Conservation (phyloP, 2,888 invertebrate genomes). For the Himalopsyche tibetana region DNA sequence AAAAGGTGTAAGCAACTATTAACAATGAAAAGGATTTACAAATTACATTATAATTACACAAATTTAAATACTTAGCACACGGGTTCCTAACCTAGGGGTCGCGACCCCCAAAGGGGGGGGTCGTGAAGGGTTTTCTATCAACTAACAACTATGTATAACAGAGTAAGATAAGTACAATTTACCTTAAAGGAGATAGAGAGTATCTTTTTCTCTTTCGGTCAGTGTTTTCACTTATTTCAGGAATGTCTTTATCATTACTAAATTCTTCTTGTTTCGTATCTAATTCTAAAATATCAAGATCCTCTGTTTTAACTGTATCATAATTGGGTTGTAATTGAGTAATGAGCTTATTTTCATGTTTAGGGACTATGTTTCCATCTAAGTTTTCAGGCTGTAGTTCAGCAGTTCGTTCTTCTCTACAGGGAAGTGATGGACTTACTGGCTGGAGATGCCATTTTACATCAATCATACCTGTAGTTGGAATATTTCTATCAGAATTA, state of each 20-base stretch:
- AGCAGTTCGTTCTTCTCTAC: not conserved
- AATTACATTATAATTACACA: too few species aligned
- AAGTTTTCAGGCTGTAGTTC: not conserved
- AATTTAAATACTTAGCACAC: too few species aligned
- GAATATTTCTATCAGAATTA: not conserved
- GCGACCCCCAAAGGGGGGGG: too few species aligned
- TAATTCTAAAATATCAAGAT: not conserved
- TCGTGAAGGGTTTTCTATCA: too few species aligned
- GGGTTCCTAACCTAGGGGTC: too few species aligned
- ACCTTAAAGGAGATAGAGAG: not conserved
- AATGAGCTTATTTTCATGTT: not conserved
- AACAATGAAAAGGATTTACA: too few species aligned
- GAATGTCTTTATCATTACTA: not conserved
- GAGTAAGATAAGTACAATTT: not conserved
- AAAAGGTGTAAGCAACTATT: too few species aligned
- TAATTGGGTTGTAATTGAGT: not conserved
- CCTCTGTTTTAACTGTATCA: not conserved
- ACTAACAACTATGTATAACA: too few species aligned
- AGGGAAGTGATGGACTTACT: not conserved
- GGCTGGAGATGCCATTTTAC: constrained; percentile 1
- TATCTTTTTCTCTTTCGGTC: constrained; percentile 18
- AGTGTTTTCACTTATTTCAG: not conserved
- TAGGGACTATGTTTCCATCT: not conserved
- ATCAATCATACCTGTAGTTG: not conserved
- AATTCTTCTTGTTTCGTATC: not conserved